Evolutionary conservation across 2,797 vertebrate species (phyloP).

Genomic region (Menidia menidia): DNA sequence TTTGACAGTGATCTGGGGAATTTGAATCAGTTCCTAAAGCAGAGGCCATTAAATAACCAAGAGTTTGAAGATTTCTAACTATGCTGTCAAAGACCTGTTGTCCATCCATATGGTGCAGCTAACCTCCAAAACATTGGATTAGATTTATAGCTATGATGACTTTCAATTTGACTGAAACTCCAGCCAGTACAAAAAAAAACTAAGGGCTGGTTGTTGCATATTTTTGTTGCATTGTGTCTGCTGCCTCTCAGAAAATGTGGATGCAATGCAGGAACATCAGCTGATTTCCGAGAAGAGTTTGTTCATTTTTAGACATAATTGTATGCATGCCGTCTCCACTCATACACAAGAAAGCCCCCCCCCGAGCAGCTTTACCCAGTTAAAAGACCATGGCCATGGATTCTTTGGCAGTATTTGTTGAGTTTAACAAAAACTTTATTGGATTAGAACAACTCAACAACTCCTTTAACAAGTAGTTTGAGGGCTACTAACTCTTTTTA

Average conservation of each 20-base stretch:
- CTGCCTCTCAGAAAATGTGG: neutral
- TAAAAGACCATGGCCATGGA: neutral
- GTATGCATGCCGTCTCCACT: too few species aligned
- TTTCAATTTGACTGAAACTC: neutral
- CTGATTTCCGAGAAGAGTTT: neutral
- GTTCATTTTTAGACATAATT: too few species aligned
- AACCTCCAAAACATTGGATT: neutral
- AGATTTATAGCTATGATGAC: neutral
- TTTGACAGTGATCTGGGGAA: neutral
- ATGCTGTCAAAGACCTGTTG: neutral
- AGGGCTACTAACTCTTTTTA: neutral
- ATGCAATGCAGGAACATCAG: neutral
- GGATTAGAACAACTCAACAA: neutral
- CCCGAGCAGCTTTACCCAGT: neutral
- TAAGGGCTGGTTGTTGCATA: neutral
- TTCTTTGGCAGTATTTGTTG: neutral
- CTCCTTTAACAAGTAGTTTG: neutral
- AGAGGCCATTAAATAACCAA: neutral
- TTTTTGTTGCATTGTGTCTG: neutral
- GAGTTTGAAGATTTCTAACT: neutral
- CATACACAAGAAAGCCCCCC: neutral
- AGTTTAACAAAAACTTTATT: neutral
- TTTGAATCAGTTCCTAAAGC: neutral
- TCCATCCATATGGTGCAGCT: too few species aligned
- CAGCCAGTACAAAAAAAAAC: neutral